A percentile compares a stretch with the other conserved stretches of the same genome.
Conservation (phyloP, 2,113 vertebrate species). For the Caretta caretta region DNA sequence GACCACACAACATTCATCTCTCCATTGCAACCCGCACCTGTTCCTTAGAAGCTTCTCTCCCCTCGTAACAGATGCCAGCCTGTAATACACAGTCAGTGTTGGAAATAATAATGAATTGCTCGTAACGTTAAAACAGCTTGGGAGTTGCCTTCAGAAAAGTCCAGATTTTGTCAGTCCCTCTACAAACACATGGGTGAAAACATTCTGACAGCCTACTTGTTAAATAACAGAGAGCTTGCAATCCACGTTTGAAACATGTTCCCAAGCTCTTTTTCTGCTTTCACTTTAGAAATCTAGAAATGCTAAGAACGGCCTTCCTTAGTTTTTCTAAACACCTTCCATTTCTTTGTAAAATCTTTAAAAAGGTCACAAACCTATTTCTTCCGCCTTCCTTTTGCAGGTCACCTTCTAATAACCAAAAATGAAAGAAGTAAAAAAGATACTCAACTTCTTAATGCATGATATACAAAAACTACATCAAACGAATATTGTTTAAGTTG, state of each 20-base stretch:
- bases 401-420: background rate
- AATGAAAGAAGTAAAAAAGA: background rate
- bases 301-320: rapidly evolving
- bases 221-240: background rate
- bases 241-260: background rate
- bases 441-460: too few species aligned
- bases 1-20: background rate
- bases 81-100: rapidly evolving
- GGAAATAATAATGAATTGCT: background rate
- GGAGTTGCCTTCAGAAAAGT: background rate
- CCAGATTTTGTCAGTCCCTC: background rate
- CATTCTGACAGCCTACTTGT: background rate
- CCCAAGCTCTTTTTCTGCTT: background rate
- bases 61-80: background rate
- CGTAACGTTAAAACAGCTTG: background rate
- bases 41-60: background rate
- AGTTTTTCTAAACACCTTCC: background rate
- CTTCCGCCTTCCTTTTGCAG: background rate
- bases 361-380: background rate
- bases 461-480: background rate
- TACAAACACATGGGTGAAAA: background rate
- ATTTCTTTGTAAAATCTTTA: background rate
- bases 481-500: background rate
- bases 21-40: background rate
- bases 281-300: background rate